Conservation (phyloP, 2,888 invertebrate species). For the Trissoscelio sp. region DNA sequence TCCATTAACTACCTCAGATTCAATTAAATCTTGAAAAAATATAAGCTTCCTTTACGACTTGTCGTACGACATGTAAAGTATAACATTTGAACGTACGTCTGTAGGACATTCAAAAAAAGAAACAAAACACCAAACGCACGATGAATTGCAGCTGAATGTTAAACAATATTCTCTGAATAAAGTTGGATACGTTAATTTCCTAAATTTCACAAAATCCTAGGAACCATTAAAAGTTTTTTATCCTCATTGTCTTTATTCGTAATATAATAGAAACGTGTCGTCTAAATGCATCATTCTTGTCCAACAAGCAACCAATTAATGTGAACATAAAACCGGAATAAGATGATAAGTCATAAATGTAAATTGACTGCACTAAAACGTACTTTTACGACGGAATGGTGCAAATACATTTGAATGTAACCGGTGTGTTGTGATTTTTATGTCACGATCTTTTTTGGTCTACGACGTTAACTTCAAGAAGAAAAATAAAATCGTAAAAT, state of each 20-base stretch:
- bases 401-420: conserved; percentile 50
- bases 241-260: neutral
- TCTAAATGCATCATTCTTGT: conserved; percentile 13
- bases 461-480: conserved; percentile 13
- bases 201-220: neutral
- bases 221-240: neutral
- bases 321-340: conserved; percentile 25
- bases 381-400: conserved; percentile 37
- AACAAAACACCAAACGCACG: neutral
- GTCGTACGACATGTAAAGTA: neutral
- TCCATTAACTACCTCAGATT: neutral
- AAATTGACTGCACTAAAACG: conserved; percentile 37
- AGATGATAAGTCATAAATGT: conserved; percentile 46
- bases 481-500: conserved; percentile 69
- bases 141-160: neutral
- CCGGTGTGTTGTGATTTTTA: conserved; percentile 44
- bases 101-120: neutral
- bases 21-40: conserved; percentile 21
- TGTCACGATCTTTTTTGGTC: conserved; percentile 45
- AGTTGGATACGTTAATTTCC: neutral
- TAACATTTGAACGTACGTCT: neutral
- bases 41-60: neutral
- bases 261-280: neutral
- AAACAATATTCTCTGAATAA: neutral
- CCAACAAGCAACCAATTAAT: conserved; percentile 20